Conservation (phyloP, 1,140 invertebrate genomes). For the Zaprionus ornatus region DNA sequence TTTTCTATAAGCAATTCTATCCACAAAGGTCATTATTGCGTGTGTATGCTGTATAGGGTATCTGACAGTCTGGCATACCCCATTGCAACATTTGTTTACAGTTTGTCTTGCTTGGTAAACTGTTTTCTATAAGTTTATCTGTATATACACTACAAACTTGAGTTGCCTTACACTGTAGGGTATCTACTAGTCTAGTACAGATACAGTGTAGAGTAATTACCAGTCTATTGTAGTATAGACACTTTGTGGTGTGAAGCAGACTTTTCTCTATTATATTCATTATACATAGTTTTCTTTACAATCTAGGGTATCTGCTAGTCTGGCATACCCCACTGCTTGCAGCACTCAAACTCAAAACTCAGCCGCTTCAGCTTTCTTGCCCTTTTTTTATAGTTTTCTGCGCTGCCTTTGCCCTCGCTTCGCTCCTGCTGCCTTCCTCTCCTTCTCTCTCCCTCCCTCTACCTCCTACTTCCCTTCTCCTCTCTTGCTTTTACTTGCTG, state of each 20-base stretch:
- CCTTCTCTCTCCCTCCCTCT: not conserved
- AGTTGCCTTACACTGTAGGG: not conserved
- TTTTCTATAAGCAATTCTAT: not conserved
- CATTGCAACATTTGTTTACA: not conserved
- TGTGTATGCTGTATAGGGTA: not conserved
- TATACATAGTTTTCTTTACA: not conserved
- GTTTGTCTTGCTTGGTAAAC: not conserved
- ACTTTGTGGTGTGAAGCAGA: too few species aligned
- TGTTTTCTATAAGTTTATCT: not conserved
- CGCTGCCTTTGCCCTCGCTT: slow-evolving; percentile 8
- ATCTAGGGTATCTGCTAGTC: not conserved
- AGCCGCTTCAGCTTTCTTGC: slow-evolving; percentile 17
- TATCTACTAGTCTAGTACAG: not conserved
- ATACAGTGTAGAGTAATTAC: too few species aligned
- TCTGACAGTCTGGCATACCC: not conserved
- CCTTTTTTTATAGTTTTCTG: slow-evolving; percentile 29
- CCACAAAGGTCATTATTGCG: not conserved
- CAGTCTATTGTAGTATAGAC: too few species aligned
- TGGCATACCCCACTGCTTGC: not conserved
- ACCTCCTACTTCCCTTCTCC: not conserved
- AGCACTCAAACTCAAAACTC: slow-evolving; percentile 31
- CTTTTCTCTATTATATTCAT: not conserved
- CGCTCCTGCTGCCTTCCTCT: not conserved
- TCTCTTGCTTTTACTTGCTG: not conserved
- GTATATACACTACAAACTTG: not conserved